Evolutionary conservation across 1,140 invertebrate genomes (phyloP).

Genomic region (Drosophila ironensis): DNA sequence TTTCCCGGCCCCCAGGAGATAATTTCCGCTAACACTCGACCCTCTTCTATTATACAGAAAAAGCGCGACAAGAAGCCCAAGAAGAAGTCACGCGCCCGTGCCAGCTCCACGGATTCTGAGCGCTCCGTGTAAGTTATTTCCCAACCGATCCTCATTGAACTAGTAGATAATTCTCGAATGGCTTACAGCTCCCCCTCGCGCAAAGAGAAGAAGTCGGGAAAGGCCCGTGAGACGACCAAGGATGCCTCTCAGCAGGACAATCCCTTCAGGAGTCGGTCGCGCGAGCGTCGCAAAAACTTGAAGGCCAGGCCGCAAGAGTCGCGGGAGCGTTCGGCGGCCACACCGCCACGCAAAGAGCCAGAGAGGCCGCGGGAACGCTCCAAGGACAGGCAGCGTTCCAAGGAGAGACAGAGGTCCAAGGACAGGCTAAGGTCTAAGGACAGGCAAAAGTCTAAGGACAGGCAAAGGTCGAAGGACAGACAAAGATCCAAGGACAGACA

Average conservation of each 20-base stretch:
- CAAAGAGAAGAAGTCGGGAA: slow-evolving; percentile 42
- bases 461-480: slow-evolving; percentile 23
- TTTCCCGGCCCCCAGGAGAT: neutral
- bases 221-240: slow-evolving; percentile 18
- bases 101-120: slow-evolving; percentile 65
- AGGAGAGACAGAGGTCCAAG: slow-evolving; percentile 10
- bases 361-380: slow-evolving; percentile 20
- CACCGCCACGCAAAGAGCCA: slow-evolving; percentile 33
- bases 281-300: slow-evolving; percentile 48
- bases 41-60: slow-evolving; percentile 73
- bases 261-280: slow-evolving; percentile 59
- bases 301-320: slow-evolving; percentile 34
- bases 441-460: slow-evolving; percentile 18
- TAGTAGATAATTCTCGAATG: neutral
- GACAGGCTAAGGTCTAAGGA: slow-evolving; percentile 8
- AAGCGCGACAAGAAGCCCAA: slow-evolving; percentile 80
- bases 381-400: neutral
- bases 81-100: slow-evolving; percentile 62
- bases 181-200: slow-evolving; percentile 34
- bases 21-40: slow-evolving; percentile 18
- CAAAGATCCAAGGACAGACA: slow-evolving; percentile 28
- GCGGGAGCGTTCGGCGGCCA: slow-evolving; percentile 17
- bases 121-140: slow-evolving; percentile 60
- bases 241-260: slow-evolving; percentile 36
- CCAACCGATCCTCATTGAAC: neutral